Percentiles rank a stretch among this genome's conserved stretches.
phyloP scores from a whole-genome alignment of 2,113 vertebrate genomes.

The Passer domesticus region DNA sequence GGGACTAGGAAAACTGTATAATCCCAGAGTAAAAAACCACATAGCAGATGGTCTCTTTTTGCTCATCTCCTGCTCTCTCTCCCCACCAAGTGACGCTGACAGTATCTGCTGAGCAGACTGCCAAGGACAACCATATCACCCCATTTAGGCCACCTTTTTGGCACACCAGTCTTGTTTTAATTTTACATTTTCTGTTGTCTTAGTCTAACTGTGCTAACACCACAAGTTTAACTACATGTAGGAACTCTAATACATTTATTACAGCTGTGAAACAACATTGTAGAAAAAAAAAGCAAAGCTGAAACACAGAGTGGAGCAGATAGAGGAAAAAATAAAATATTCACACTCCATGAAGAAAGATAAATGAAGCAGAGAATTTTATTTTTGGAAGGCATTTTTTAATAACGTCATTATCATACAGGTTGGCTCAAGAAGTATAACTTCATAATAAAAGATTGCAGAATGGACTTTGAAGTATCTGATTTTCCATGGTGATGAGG shows the following conservation, averaged over 20 bases:
- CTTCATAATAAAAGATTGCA: conserved; percentile 3
- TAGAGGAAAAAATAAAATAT: background rate
- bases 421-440: background rate
- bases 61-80: background rate
- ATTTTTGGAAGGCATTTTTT: conserved; percentile 7
- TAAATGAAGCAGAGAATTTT: conserved; percentile 24
- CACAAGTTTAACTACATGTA: background rate
- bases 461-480: background rate
- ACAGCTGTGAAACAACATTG: background rate
- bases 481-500: background rate
- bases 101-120: background rate
- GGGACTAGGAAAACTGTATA: conserved; percentile 2
- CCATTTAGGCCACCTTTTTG: background rate
- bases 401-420: background rate
- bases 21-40: background rate
- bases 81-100: background rate
- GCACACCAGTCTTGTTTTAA: background rate
- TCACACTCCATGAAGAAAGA: background rate
- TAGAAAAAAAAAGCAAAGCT: background rate
- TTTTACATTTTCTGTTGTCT: background rate
- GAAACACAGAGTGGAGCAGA: background rate
- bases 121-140: background rate
- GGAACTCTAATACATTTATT: background rate
- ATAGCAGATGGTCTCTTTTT: conserved; percentile 13
- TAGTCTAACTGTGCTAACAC: background rate